Evolutionary conservation across 2,113 vertebrate genomes (phyloP).

Genomic region (Solea solea): DNA sequence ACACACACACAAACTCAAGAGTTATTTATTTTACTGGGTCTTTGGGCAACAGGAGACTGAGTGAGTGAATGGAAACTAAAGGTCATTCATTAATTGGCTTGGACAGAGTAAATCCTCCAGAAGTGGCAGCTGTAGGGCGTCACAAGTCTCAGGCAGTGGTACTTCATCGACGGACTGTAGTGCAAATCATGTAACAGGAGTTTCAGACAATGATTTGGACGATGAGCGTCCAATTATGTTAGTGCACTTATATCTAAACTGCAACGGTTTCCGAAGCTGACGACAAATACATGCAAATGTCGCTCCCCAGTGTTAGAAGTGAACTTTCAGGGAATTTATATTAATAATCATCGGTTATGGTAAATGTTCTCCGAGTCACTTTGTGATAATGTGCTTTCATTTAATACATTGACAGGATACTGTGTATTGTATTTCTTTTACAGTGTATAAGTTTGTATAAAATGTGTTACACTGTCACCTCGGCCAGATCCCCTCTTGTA

Average conservation of each 20-base stretch:
- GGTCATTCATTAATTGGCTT: constrained; percentile 27
- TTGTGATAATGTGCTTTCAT: too few species aligned
- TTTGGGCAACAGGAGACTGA: background rate
- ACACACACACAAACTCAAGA: background rate
- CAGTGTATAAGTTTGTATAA: too few species aligned
- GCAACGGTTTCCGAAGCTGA: background rate
- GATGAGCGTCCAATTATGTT: background rate
- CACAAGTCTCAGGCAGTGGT: constrained; percentile 13
- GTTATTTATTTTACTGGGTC: background rate
- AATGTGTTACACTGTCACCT: too few species aligned
- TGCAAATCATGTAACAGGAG: background rate
- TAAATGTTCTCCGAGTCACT: too few species aligned
- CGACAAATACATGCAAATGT: background rate
- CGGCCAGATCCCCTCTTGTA: too few species aligned
- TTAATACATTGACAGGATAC: too few species aligned
- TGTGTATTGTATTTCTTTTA: too few species aligned
- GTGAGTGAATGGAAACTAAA: constrained; percentile 16
- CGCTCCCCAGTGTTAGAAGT: too few species aligned
- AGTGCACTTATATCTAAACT: background rate
- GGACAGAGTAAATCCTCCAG: constrained; percentile 28
- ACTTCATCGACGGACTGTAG: constrained; percentile 18
- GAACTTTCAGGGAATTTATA: too few species aligned
- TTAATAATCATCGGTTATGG: too few species aligned
- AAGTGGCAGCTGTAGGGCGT: constrained; percentile 21
- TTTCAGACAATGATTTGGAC: background rate